Conservation (phyloP, 1,140 invertebrate genomes). For the Homarus americanus region DNA sequence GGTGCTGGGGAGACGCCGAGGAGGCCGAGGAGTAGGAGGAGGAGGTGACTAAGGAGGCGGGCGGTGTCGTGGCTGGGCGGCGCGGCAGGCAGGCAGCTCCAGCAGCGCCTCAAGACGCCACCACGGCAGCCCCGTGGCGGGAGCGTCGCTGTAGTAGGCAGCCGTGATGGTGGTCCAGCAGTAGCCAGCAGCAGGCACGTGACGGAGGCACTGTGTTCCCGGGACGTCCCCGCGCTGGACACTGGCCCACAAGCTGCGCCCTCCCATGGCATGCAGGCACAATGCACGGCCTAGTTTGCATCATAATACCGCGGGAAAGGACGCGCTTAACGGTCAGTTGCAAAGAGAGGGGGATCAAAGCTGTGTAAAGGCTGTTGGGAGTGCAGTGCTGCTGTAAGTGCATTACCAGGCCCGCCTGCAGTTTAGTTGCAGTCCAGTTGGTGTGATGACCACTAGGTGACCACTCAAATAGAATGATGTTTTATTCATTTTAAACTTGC, state of each 20-base stretch:
- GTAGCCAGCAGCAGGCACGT: conserved; percentile 55
- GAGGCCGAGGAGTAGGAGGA: conserved; percentile 69
- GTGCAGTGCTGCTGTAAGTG: conserved; percentile 69
- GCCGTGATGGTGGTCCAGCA: conserved; percentile 23
- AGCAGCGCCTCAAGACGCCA: conserved; percentile 66
- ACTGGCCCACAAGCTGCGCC: conserved; percentile 66
- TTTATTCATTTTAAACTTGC: conserved; percentile 64
- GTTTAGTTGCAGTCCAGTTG: conserved; percentile 60
- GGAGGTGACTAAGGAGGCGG: conserved; percentile 72
- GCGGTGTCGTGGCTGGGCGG: conserved; percentile 69
- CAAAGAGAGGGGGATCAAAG: conserved; percentile 69
- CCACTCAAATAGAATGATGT: conserved; percentile 59
- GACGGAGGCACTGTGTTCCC: conserved; percentile 60
- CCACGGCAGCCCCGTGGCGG: conserved; percentile 26
- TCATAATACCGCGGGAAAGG: conserved; percentile 73
- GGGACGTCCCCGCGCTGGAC: conserved; percentile 68
- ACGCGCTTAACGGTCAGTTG: conserved; percentile 71
- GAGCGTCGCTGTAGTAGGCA: conserved; percentile 52
- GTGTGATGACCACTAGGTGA: conserved; percentile 58
- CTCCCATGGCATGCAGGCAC: conserved; percentile 72
- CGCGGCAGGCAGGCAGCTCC: conserved; percentile 61
- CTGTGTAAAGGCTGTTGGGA: conserved; percentile 59
- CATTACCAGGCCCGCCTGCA: conserved; percentile 69
- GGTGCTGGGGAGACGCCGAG: conserved; percentile 61
- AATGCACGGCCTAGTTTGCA: conserved; percentile 74